Base-by-base conservation (phyloP, 2,113 vertebrate genomes). In the Platycercus adscitus region DNA sequence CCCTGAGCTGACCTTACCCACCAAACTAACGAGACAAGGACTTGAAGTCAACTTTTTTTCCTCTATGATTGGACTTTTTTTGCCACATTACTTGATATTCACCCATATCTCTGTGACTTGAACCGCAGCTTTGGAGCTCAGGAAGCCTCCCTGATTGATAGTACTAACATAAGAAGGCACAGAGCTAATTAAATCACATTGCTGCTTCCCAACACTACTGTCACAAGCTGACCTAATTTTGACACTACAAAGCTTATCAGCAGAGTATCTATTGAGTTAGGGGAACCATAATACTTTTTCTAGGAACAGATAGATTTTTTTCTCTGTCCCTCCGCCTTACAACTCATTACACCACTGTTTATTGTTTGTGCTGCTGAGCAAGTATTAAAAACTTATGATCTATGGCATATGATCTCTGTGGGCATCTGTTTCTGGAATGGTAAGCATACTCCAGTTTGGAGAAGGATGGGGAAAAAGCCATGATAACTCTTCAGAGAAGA, bases 141-240 rank as follows among this genome's bases (percentile, higher is more conserved):
- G 76, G 35, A 75, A 86, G 50, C 61, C 43, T 60, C 91, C 21
- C 13, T 87, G 77, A 80, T 85, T 35, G 92, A 95, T 43, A 91
- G 35, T 46, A 2, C n/a, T 50, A 58, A 55, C 81, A 39, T 28
- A 66, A 96, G 91, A 68, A 64, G 18, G 21, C 43, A 56, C 20
- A 3, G 10, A 73, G 64, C 61, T 70, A 93, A 97, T 95, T 93
- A 44, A 52, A 93, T 90, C 90, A 49, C 15, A 2, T 33, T 17
- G 64, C 78, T 2, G 28, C 93, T 85, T 81, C 89, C 78, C 65
- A 58, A 44, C 33, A 13, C n/a, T 47, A 6, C 81, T 73, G 24
- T 52, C 85, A 56, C 29, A 49, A 43, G 10, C 76, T 86, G 89
- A 94, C 81, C 81, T 81, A 21, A 95, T 92, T 93, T 66, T 90